phyloP scores from a whole-genome alignment of 2,888 invertebrate genomes.

The Gastracanthus pulcherrimus region DNA sequence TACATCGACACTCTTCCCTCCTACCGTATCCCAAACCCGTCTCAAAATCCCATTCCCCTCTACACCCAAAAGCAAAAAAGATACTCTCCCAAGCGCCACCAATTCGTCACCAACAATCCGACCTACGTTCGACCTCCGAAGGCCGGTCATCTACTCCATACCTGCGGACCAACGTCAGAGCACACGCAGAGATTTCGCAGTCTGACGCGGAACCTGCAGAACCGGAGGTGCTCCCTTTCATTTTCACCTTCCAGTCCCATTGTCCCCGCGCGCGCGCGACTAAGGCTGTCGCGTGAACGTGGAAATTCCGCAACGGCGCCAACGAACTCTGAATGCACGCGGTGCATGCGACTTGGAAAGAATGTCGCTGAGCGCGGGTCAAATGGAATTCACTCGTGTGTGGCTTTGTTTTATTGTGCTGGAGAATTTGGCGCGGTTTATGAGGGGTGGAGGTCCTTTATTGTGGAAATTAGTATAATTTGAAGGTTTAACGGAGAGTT shows the following conservation, averaged over 20 bases:
- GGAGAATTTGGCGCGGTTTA: background rate
- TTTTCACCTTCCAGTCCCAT: constrained; percentile 1
- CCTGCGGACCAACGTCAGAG: no score
- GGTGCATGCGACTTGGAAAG: background rate
- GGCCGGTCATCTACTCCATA: constrained; percentile 33
- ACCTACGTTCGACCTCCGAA: constrained; percentile 31
- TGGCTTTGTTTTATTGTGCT: background rate
- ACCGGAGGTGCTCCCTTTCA: constrained; percentile 6
- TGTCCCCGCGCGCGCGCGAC: background rate
- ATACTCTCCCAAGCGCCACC: background rate
- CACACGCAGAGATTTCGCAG: background rate
- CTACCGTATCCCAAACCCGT: background rate
- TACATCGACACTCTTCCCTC: background rate
- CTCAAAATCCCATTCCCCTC: background rate
- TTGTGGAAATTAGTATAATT: constrained; percentile 6
- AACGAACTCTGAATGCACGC: background rate
- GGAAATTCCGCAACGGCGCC: constrained; percentile 9
- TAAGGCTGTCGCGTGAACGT: background rate
- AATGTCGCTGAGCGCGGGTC: no score
- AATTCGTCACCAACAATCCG: background rate
- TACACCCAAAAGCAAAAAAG: background rate
- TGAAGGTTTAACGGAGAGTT: background rate
- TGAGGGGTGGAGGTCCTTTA: background rate
- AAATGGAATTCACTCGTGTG: background rate
- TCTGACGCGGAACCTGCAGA: constrained; percentile 18